These are phyloP conservation scores for Aix galericulata DNA, from an alignment of 2,113 vertebrate species.

Conservation along the genomic window DNA sequence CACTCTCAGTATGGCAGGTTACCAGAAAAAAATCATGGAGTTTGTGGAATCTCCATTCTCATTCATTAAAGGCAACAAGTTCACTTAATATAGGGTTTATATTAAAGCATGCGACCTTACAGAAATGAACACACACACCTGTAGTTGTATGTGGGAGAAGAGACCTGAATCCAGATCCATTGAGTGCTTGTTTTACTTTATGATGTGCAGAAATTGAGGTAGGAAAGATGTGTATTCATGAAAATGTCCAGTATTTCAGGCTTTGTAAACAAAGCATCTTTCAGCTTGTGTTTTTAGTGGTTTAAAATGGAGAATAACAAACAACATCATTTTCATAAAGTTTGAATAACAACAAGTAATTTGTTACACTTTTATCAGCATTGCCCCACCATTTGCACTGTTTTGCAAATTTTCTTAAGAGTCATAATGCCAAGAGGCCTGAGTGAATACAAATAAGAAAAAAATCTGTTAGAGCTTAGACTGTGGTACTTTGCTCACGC, in stretches of 20 bases:
- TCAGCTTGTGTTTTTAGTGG: background rate
- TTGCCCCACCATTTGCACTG: background rate
- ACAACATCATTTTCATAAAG: background rate
- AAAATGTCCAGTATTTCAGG: background rate
- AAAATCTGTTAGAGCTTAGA: background rate
- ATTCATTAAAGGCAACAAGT: background rate
- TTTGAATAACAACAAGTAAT: background rate
- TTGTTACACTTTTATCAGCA: background rate
- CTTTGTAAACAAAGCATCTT: background rate
- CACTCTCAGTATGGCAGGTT: background rate
- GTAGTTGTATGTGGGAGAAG: background rate
- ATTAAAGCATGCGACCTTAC: background rate
- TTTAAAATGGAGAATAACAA: background rate
- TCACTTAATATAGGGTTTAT: background rate
- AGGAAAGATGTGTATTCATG: background rate
- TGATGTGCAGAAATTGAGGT: background rate
- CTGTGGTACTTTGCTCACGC: background rate
- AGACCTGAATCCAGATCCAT: fast-evolving
- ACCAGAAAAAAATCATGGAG: background rate
- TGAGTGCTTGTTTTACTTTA: background rate
- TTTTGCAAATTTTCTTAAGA: background rate
- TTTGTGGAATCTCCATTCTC: background rate
- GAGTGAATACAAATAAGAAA: background rate
- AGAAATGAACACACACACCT: fast-evolving
- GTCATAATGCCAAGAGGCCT: background rate